Base-by-base conservation (phyloP, 2,797 vertebrate genomes). In the Channa striata region DNA sequence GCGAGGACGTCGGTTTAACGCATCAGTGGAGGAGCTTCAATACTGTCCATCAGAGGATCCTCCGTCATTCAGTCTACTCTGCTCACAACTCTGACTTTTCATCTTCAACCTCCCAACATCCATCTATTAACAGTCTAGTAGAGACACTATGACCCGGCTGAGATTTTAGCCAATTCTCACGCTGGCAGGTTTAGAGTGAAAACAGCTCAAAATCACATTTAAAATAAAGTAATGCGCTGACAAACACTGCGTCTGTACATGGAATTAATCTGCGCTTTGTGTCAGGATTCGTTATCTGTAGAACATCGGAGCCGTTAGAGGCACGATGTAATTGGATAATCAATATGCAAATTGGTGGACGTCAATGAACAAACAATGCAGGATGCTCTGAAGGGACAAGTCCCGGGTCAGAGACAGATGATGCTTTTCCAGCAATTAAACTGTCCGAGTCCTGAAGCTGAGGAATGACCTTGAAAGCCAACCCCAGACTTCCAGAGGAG, bases 1-100 rank as follows among this genome's bases (percentile, higher is more conserved):
- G 34, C 19, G 37, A 11, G 47, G 47, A 65, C 23, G 50, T 46
- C 53, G 14, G 36, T 25, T 56, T 19, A 21, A 77, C 13, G 54
- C 36, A 46, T 51, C 23, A 37, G 47, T 1, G 30, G 17, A 57
- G 4, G 14, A 43, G 13, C 12, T 21, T 16, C 33, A 6, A 30
- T 30, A 30, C 25, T 30, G 25, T 30, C n/a, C 49, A 51, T 17
- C 25, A 34, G 39, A 39, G 44, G 20, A 7, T 10, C 37, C 61
- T 33, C 16, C 48, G 13, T 62, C 30, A 44, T 37, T n/a, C 17
- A 72, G 21, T 39, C 46, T n/a, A 1, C 17, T 68, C 37, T 21
- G 40, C 20, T 57, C 37, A 14, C 11, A 11, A 16, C 10, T n/a
- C n/a, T 30, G 25, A 30, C 25, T 2, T 61, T 13, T 50, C 8